These are phyloP conservation scores for Hiodon alosoides DNA, from an alignment of 2,113 vertebrate genomes.

Conservation along the genomic window DNA sequence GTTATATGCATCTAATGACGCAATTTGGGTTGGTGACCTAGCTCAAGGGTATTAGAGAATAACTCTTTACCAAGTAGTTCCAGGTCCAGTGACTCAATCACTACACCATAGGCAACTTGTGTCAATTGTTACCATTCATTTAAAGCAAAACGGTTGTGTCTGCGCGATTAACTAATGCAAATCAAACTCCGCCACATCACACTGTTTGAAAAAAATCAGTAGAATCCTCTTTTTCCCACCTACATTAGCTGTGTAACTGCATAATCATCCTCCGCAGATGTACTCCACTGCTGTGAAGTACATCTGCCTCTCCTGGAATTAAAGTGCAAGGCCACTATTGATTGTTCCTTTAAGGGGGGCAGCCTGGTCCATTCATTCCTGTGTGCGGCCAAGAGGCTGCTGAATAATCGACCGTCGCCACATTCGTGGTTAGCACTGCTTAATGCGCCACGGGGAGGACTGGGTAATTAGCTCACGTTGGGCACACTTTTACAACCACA, in stretches of 20 bases:
- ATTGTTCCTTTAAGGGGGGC: slow-evolving; percentile 33
- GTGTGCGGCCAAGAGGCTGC: slow-evolving; percentile 10
- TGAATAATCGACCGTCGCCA: slow-evolving; percentile 19
- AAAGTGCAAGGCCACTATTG: slow-evolving; percentile 34
- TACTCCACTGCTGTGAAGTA: slow-evolving; percentile 18
- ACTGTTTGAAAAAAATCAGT: slow-evolving; percentile 10
- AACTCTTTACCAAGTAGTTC: no score
- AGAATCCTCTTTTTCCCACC: slow-evolving; percentile 22
- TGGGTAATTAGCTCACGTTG: slow-evolving; percentile 24
- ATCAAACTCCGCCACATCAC: neutral
- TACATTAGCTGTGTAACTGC: slow-evolving; percentile 33
- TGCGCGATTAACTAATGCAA: neutral
- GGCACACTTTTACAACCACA: slow-evolving; percentile 19
- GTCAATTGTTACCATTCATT: neutral
- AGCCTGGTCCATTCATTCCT: slow-evolving; percentile 29
- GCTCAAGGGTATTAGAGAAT: no score
- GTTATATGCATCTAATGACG: no score
- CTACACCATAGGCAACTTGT: neutral
- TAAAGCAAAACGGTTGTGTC: neutral
- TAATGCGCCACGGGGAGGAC: slow-evolving; percentile 20
- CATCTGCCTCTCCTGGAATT: slow-evolving; percentile 34
- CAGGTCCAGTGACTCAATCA: neutral
- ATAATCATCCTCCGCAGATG: slow-evolving; percentile 27
- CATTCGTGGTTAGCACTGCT: slow-evolving; percentile 3
- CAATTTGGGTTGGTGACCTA: no score